phyloP scores from a whole-genome alignment of 2,888 invertebrate species.

The Octodonta nipae region DNA sequence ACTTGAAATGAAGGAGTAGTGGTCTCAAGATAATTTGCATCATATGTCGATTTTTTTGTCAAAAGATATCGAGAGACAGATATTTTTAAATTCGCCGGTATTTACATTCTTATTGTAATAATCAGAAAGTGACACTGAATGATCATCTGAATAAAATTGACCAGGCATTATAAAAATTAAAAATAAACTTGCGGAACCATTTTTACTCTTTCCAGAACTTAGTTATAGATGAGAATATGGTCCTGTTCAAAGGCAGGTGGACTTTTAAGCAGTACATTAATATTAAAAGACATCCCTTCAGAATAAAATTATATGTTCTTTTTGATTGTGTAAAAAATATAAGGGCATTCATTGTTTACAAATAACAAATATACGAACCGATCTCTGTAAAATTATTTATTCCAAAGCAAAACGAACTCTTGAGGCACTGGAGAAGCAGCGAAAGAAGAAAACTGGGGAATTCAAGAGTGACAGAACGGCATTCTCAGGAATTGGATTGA shows the following conservation, averaged over 20 bases:
- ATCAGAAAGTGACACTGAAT: constrained; percentile 3
- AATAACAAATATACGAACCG: constrained; percentile 10
- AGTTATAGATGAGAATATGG: constrained; percentile 5
- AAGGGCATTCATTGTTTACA: constrained; percentile 8
- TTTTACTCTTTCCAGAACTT: constrained; percentile 4
- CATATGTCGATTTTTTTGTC: constrained; percentile 4
- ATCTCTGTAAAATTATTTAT: constrained; percentile 6
- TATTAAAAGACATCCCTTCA: constrained; percentile 5
- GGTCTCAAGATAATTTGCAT: constrained; percentile 5
- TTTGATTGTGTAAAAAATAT: constrained; percentile 6
- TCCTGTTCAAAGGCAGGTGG: constrained; percentile 5
- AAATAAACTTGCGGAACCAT: neutral
- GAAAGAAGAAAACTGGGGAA: constrained; percentile 4
- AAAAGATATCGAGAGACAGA: constrained; percentile 5
- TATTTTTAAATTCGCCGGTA: neutral
- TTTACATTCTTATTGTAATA: constrained; percentile 4
- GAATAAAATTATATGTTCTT: constrained; percentile 6
- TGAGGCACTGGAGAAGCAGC: constrained; percentile 8
- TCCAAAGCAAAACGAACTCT: constrained; percentile 8
- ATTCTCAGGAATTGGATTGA: neutral
- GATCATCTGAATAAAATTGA: constrained; percentile 6
- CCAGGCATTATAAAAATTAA: neutral
- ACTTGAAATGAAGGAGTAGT: constrained; percentile 3
- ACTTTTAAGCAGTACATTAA: constrained; percentile 7
- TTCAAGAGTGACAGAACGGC: neutral